Conservation (phyloP, 1,140 invertebrate genomes). For the Drosophila pallidifrons region DNA sequence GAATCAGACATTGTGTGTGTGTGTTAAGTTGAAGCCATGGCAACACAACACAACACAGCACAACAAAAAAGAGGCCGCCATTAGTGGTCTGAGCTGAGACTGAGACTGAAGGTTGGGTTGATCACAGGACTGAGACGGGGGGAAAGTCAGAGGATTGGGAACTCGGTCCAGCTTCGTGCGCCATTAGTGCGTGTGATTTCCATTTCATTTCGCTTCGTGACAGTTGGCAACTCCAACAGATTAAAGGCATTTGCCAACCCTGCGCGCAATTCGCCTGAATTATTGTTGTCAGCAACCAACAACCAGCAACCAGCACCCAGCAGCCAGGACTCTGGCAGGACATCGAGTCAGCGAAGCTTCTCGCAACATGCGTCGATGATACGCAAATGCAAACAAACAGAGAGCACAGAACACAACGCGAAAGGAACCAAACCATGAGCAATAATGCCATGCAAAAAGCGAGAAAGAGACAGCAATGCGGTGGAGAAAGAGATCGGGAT, state of each 20-base stretch:
- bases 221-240: conserved; percentile 83
- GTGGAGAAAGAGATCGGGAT: not conserved
- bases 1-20: conserved; percentile 76
- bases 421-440: conserved; percentile 7
- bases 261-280: conserved; percentile 77
- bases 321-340: conserved; percentile 27
- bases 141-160: not conserved
- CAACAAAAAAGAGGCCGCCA: conserved; percentile 28
- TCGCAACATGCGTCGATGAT: conserved; percentile 82
- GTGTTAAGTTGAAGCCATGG: conserved; percentile 59
- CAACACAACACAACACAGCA: conserved; percentile 27
- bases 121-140: not conserved
- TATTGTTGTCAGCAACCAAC: conserved; percentile 76
- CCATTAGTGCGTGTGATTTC: conserved; percentile 84
- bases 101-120: too few species aligned
- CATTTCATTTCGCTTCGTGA: conserved; percentile 84
- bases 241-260: conserved; percentile 82
- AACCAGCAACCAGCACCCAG: conserved; percentile 12
- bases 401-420: conserved; percentile 15
- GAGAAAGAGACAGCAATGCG: conserved; percentile 1
- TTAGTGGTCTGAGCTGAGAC: conserved; percentile 11
- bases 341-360: conserved; percentile 42
- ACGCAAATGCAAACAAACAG: conserved; percentile 81
- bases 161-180: conserved; percentile 33
- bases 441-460: conserved; percentile 60